phyloP scores from a whole-genome alignment of 1,140 invertebrate species.

The Hyphantria cunea region DNA sequence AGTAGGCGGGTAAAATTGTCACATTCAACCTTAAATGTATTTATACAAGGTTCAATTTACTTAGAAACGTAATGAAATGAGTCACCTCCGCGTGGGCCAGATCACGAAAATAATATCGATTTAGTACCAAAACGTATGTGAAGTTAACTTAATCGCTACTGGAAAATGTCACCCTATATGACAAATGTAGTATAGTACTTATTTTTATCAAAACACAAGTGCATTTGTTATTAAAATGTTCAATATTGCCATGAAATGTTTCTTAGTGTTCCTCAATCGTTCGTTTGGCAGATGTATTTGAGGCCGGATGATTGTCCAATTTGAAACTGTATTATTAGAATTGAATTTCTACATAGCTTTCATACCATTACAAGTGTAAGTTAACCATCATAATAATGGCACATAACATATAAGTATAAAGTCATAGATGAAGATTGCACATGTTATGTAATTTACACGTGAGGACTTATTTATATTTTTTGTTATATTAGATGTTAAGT shows the following conservation, averaged over 20 bases:
- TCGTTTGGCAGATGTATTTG: slow-evolving; percentile 13
- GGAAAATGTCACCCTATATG: slow-evolving; percentile 12
- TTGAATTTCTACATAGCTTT: slow-evolving; percentile 48
- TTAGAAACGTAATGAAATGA: slow-evolving; percentile 33
- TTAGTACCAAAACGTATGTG: slow-evolving; percentile 48
- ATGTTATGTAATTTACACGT: slow-evolving; percentile 77
- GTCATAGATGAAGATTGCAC: slow-evolving; percentile 70
- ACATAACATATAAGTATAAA: slow-evolving; percentile 55
- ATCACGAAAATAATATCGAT: slow-evolving; percentile 58
- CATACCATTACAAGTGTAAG: slow-evolving; percentile 48
- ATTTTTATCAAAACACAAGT: slow-evolving; percentile 22
- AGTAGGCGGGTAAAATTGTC: slow-evolving; percentile 28
- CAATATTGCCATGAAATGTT: not conserved
- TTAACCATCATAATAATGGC: slow-evolving; percentile 50
- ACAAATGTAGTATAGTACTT: slow-evolving; percentile 22
- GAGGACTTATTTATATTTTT: slow-evolving; percentile 76
- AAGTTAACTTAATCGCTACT: slow-evolving; percentile 31
- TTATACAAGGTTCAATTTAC: slow-evolving; percentile 33
- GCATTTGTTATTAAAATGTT: slow-evolving; percentile 5
- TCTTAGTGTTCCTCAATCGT: not conserved
- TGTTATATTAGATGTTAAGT: slow-evolving; percentile 74
- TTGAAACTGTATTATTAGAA: slow-evolving; percentile 12
- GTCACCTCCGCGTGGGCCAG: slow-evolving; percentile 36
- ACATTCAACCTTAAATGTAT: slow-evolving; percentile 17
- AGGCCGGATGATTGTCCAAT: slow-evolving; percentile 25